Evolutionary conservation across 2,888 invertebrate genomes (phyloP).

Genomic region (Strigamia transsilvanica): DNA sequence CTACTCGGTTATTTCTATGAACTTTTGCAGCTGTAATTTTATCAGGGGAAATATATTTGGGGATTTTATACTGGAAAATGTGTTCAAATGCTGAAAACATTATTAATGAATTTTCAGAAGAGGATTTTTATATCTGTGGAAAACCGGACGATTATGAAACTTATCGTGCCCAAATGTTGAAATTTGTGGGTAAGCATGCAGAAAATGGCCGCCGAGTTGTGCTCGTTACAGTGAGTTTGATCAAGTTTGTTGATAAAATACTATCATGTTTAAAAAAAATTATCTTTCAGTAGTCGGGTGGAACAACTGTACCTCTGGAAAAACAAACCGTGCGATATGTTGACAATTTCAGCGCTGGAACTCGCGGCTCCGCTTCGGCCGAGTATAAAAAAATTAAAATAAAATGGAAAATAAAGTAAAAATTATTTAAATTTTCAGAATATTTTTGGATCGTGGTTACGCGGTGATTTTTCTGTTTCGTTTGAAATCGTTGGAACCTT

Average conservation of each 20-base stretch:
- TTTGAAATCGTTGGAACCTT: conserved; percentile 89
- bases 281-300: conserved; percentile 74
- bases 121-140: background rate
- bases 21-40: background rate
- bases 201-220: conserved; percentile 76
- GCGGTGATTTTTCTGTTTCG: conserved; percentile 94
- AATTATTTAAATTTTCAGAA: conserved; percentile 63
- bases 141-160: conserved; percentile 78
- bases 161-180: conserved; percentile 74
- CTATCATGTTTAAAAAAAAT: conserved; percentile 53
- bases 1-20: background rate
- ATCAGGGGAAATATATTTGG: background rate
- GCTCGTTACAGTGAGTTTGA: conserved; percentile 77
- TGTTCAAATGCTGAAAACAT: background rate
- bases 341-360: conserved; percentile 98
- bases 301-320: conserved; percentile 95
- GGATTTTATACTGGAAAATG: background rate
- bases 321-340: conserved; percentile 97
- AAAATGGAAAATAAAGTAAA: background rate
- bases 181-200: conserved; percentile 77
- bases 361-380: conserved; percentile 90
- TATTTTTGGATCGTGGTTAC: conserved; percentile 82
- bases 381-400: conserved; percentile 69
- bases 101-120: background rate
- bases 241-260: conserved; percentile 36